phyloP scores from a whole-genome alignment of 2,888 invertebrate genomes.

The Saturnia japonica region DNA sequence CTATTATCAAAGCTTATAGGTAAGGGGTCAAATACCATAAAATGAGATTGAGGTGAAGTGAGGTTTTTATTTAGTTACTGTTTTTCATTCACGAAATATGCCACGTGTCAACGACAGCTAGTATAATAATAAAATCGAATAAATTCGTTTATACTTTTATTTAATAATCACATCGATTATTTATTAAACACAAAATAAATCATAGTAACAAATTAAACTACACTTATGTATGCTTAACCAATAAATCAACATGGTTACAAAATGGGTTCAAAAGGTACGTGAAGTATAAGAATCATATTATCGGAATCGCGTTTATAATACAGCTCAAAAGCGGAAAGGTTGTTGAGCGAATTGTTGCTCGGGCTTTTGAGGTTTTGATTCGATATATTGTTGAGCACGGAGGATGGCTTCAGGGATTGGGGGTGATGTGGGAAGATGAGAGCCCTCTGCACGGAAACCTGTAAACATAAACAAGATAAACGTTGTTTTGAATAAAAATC shows the following conservation, averaged over 20 bases:
- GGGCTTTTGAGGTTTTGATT: slow-evolving; percentile 55
- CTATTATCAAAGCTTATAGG: too few species aligned
- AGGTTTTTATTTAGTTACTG: too few species aligned
- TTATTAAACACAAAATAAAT: slow-evolving; percentile 65
- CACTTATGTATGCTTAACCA: slow-evolving; percentile 42
- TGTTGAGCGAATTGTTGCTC: slow-evolving; percentile 45
- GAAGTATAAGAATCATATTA: slow-evolving; percentile 18
- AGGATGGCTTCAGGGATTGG: slow-evolving; percentile 83
- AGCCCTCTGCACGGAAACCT: slow-evolving; percentile 84
- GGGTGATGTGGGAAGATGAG: slow-evolving; percentile 84
- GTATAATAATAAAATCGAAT: neutral
- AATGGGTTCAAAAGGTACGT: slow-evolving; percentile 36
- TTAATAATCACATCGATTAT: slow-evolving; percentile 43
- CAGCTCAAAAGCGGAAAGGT: slow-evolving; percentile 67
- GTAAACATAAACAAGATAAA: slow-evolving; percentile 30
- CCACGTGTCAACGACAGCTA: too few species aligned
- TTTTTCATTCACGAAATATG: too few species aligned
- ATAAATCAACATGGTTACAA: slow-evolving; percentile 38
- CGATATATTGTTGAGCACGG: slow-evolving; percentile 74
- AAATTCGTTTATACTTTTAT: slow-evolving; percentile 24
- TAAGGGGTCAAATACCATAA: too few species aligned
- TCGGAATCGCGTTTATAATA: slow-evolving; percentile 15
- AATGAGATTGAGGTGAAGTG: too few species aligned
- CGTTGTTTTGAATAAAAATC: neutral
- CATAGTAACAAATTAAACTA: slow-evolving; percentile 68